These are phyloP conservation scores for Centruroides sculpturatus DNA, from an alignment of 1,140 invertebrate genomes.

Conservation along the genomic window DNA sequence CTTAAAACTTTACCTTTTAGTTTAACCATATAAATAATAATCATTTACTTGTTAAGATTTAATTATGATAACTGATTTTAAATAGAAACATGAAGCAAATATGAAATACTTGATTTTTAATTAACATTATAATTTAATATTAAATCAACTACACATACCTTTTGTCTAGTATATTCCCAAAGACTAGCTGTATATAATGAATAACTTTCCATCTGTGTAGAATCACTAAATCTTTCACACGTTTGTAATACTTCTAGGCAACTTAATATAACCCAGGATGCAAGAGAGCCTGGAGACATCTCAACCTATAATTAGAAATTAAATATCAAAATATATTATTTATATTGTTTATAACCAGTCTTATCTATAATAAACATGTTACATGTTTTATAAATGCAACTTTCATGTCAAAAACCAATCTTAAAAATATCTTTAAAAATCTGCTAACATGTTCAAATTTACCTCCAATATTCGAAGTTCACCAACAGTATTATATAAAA, in stretches of 20 bases:
- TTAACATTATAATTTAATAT: not conserved
- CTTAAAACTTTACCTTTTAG: too few species aligned
- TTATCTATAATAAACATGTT: too few species aligned
- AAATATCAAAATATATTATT: too few species aligned
- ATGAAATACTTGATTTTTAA: too few species aligned
- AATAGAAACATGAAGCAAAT: too few species aligned
- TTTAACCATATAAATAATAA: too few species aligned
- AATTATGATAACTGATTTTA: too few species aligned
- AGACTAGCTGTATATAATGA: conserved; percentile 76
- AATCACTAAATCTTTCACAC: conserved; percentile 28
- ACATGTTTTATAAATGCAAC: not conserved
- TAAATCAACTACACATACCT: conserved; percentile 38
- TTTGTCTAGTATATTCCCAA: conserved; percentile 82
- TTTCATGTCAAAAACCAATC: not conserved
- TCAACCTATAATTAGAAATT: conserved; percentile 23
- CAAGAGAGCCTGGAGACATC: conserved; percentile 61
- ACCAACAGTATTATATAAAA: conserved; percentile 68
- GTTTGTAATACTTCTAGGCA: conserved; percentile 73
- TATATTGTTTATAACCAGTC: too few species aligned
- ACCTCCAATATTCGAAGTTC: conserved; percentile 67
- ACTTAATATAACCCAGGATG: conserved; percentile 86
- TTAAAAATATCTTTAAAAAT: not conserved
- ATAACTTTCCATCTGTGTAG: conserved; percentile 44
- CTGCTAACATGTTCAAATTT: conserved; percentile 11
- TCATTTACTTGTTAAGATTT: too few species aligned